Percentiles rank a stretch among this genome's conserved stretches.
phyloP scores from a whole-genome alignment of 2,797 vertebrate genomes.

The Clarias laeviceps region DNA sequence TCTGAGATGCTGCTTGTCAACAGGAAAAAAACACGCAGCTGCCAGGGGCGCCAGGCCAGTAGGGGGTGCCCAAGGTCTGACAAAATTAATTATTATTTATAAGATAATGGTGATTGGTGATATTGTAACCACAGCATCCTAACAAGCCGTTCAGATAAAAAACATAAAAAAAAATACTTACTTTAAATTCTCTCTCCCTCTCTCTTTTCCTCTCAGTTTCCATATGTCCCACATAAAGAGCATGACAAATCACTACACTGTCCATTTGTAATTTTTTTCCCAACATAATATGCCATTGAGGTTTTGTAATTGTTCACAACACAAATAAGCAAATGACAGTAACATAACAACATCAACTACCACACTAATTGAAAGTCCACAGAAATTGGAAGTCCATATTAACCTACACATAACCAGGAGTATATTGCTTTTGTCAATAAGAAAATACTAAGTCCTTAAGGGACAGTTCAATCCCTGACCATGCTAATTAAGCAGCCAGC shows the following conservation, averaged over 20 bases:
- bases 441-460: background rate
- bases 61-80: too few species aligned
- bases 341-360: background rate
- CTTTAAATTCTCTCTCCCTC: conserved; percentile 1
- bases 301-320: background rate
- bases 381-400: background rate
- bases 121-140: too few species aligned
- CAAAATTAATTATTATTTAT: too few species aligned
- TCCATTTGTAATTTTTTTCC: background rate
- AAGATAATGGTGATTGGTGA: too few species aligned
- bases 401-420: background rate
- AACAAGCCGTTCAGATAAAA: too few species aligned
- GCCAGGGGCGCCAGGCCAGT: too few species aligned
- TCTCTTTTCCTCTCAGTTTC: background rate
- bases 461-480: background rate
- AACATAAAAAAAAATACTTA: background rate
- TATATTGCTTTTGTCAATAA: background rate
- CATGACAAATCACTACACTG: conserved; percentile 15
- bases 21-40: too few species aligned
- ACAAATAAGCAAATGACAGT: background rate
- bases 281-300: background rate
- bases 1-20: too few species aligned
- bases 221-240: background rate
- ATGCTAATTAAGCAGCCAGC: background rate
- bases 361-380: background rate